Conservation (phyloP, 2,888 invertebrate species). For the Meteorus colon region DNA sequence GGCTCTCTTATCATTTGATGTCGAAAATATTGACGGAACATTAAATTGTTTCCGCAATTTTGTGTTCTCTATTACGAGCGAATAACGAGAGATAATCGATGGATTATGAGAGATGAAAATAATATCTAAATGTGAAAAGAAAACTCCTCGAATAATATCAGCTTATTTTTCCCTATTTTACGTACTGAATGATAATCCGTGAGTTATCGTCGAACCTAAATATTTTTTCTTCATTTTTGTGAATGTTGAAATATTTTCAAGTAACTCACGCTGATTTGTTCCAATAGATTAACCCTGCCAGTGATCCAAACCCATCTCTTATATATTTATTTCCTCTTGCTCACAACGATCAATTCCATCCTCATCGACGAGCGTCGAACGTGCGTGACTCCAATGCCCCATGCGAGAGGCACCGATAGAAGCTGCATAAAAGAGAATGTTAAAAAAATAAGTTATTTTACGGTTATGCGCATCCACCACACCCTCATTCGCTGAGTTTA, state of each 20-base stretch:
- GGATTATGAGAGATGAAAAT: too few species aligned
- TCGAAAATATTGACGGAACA: too few species aligned
- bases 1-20: too few species aligned
- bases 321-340: conserved; percentile 27
- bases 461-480: conserved; percentile 50
- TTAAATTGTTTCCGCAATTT: too few species aligned
- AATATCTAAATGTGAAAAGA: too few species aligned
- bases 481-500: conserved; percentile 38
- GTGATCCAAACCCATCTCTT: conserved; percentile 17
- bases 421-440: conserved; percentile 2
- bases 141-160: too few species aligned
- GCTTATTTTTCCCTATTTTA: too few species aligned
- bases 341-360: conserved; percentile 26
- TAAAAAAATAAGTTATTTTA: conserved; percentile 45
- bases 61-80: too few species aligned
- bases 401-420: conserved; percentile 15
- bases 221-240: background rate
- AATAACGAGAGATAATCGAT: too few species aligned
- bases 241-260: background rate
- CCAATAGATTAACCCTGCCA: conserved; percentile 1
- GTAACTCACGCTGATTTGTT: conserved; percentile 15
- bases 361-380: conserved; percentile 34
- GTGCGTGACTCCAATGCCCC: conserved; percentile 35
- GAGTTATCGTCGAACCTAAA: too few species aligned
- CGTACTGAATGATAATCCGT: too few species aligned